Conservation (phyloP, 2,113 vertebrate genomes). For the Marcusenius ussheri region DNA sequence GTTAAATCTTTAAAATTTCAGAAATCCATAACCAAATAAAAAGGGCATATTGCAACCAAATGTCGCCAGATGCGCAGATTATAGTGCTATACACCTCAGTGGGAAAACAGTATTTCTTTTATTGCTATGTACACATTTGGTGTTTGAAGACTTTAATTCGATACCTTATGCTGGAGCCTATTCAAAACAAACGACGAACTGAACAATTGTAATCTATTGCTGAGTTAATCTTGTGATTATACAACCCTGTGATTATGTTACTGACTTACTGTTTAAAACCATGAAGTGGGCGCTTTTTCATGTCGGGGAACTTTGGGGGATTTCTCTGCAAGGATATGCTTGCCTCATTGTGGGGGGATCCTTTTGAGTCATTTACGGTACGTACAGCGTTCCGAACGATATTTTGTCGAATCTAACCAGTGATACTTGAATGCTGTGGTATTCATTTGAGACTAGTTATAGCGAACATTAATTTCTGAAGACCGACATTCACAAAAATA, state of each 20-base stretch:
- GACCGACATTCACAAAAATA: neutral
- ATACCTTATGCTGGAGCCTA: neutral
- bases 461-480: neutral
- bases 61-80: neutral
- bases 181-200: neutral
- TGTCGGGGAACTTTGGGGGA: neutral
- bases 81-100: neutral
- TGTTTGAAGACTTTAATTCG: neutral
- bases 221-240: neutral
- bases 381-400: neutral
- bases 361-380: neutral
- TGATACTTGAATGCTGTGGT: neutral
- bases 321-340: neutral
- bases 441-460: neutral
- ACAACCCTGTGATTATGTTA: constrained; percentile 17
- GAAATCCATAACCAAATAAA: no score
- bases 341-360: neutral
- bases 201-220: neutral
- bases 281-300: neutral
- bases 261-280: constrained; percentile 14
- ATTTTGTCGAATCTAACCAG: neutral
- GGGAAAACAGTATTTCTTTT: neutral
- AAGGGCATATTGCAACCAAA: neutral
- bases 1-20: neutral
- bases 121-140: neutral